A percentile compares a stretch with the other conserved stretches of the same genome.
These are phyloP conservation scores for Kryptolebias ocellatus DNA, from an alignment of 2,797 vertebrate species.

Conservation along the genomic window DNA sequence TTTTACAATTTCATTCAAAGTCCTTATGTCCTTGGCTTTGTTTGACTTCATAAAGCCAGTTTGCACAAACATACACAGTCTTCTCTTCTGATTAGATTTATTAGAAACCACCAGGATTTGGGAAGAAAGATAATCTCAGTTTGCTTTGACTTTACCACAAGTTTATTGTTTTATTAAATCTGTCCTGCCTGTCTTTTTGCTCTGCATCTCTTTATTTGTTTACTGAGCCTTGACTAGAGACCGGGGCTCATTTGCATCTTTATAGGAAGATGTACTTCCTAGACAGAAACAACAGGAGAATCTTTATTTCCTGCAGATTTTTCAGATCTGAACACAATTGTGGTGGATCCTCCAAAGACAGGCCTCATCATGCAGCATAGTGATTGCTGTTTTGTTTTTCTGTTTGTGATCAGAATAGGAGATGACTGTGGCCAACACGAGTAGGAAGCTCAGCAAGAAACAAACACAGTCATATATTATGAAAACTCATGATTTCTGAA, in stretches of 20 bases:
- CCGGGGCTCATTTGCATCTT: slow-evolving; percentile 80
- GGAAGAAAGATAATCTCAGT: slow-evolving; percentile 48
- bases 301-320: slow-evolving; percentile 69
- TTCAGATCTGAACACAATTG: slow-evolving; percentile 67
- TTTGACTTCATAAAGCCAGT: slow-evolving; percentile 30
- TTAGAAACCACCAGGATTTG: slow-evolving; percentile 48
- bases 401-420: slow-evolving; percentile 74
- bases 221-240: slow-evolving; percentile 59
- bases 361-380: slow-evolving; percentile 62
- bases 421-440: slow-evolving; percentile 64
- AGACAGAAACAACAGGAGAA: slow-evolving; percentile 70
- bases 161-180: slow-evolving; percentile 55
- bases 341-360: slow-evolving; percentile 70
- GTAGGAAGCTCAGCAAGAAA: slow-evolving; percentile 56
- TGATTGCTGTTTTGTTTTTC: slow-evolving; percentile 80
- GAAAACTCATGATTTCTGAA: slow-evolving; percentile 49
- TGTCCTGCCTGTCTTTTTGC: slow-evolving; percentile 26
- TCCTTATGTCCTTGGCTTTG: slow-evolving; percentile 40
- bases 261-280: slow-evolving; percentile 75
- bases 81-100: slow-evolving; percentile 19
- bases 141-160: slow-evolving; percentile 47
- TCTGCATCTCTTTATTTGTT: slow-evolving; percentile 59
- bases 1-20: slow-evolving; percentile 35
- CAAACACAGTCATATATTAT: slow-evolving; percentile 62
- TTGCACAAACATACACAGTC: slow-evolving; percentile 16